Evolutionary conservation across 2,888 invertebrate genomes (phyloP).

Genomic region (Pammene fasciana): DNA sequence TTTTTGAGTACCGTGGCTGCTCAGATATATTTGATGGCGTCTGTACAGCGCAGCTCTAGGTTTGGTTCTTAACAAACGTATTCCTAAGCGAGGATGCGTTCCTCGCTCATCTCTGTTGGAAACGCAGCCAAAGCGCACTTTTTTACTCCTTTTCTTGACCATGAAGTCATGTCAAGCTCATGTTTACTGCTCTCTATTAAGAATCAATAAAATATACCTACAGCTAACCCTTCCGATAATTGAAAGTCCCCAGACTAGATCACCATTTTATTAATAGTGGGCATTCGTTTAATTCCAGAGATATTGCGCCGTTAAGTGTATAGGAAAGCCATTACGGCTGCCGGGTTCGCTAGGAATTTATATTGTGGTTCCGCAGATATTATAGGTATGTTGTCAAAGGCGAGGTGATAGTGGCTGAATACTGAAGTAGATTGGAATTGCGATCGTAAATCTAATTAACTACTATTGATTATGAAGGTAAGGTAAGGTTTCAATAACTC

Average conservation of each 20-base stretch:
- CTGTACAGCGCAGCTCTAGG: too few species aligned
- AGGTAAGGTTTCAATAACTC: too few species aligned
- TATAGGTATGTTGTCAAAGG: slow-evolving; percentile 18
- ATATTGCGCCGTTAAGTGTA: slow-evolving; percentile 53
- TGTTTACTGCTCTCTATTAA: too few species aligned
- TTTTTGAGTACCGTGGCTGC: too few species aligned
- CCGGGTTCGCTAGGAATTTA: slow-evolving; percentile 46
- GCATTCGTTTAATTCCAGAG: slow-evolving; percentile 49
- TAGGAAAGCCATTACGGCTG: slow-evolving; percentile 53
- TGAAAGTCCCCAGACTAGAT: not conserved
- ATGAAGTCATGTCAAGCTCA: too few species aligned
- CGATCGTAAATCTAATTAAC: not conserved
- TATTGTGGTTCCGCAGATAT: slow-evolving; percentile 40
- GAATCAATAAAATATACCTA: not conserved
- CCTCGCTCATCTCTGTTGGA: too few species aligned
- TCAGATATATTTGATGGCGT: too few species aligned
- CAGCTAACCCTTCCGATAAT: slow-evolving; percentile 9
- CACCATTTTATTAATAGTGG: slow-evolving; percentile 47
- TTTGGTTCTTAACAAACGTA: too few species aligned
- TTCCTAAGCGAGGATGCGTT: too few species aligned
- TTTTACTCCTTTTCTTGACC: too few species aligned
- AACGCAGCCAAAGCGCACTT: too few species aligned
- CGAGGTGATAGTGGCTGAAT: slow-evolving; percentile 19
- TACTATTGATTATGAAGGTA: too few species aligned
- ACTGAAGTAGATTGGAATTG: slow-evolving; percentile 3